Evolutionary conservation across 2,888 invertebrate genomes (phyloP).

Genomic region (Dioctria rufipes): DNA sequence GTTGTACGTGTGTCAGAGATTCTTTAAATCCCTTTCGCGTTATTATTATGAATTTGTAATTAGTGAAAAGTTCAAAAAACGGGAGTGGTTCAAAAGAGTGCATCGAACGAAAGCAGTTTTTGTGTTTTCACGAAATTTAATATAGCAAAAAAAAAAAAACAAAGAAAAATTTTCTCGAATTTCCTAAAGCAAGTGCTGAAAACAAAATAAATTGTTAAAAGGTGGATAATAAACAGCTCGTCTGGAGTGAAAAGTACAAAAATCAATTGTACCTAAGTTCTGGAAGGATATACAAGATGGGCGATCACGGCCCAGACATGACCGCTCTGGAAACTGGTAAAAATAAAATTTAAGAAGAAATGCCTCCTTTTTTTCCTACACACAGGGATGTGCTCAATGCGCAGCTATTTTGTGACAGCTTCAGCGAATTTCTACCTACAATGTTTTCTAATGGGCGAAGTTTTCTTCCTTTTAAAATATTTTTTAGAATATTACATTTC

Average conservation of each 20-base stretch:
- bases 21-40: too few species aligned
- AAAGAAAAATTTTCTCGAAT: not conserved
- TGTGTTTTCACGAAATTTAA: not conserved
- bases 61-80: not conserved
- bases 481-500: too few species aligned
- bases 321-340: slow-evolving; percentile 70
- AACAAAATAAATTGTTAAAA: slow-evolving; percentile 22
- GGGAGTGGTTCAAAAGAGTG: not conserved
- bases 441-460: too few species aligned
- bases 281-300: slow-evolving; percentile 65
- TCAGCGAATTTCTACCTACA: too few species aligned
- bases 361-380: too few species aligned
- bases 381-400: too few species aligned
- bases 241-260: slow-evolving; percentile 60
- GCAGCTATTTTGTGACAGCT: too few species aligned
- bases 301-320: slow-evolving; percentile 68
- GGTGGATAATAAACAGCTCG: slow-evolving; percentile 62
- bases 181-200: slow-evolving; percentile 12
- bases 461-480: too few species aligned
- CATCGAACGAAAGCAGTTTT: not conserved
- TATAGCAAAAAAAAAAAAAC: not conserved
- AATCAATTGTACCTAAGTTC: slow-evolving; percentile 62
- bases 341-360: slow-evolving; percentile 56
- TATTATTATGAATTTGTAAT: not conserved
- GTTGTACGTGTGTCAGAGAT: not conserved